Conservation (phyloP, 2,113 vertebrate species). For the Lates calcarifer region DNA sequence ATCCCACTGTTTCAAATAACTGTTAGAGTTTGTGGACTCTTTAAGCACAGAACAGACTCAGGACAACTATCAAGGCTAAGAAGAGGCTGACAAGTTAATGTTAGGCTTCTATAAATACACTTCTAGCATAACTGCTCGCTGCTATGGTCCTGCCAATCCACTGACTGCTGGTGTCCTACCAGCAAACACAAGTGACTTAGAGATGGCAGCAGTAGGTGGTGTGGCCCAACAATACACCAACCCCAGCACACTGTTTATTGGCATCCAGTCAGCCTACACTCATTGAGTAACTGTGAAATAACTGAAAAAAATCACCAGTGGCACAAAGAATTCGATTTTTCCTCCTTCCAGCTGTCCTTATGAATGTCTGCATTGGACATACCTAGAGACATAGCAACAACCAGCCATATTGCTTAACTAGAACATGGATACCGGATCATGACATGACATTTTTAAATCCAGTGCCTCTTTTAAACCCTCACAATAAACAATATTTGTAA, state of each 20-base stretch:
- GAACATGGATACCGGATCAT: too few relatives aligned
- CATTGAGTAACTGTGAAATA: too few relatives aligned
- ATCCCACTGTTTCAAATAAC: slow-evolving; percentile 21
- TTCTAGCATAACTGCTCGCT: neutral
- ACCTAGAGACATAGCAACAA: too few relatives aligned
- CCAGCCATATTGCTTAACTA: too few relatives aligned
- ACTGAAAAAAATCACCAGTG: too few relatives aligned
- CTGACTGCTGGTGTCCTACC: neutral
- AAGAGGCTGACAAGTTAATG: slow-evolving; percentile 29
- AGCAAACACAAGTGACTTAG: slow-evolving; percentile 1
- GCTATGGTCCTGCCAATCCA: neutral
- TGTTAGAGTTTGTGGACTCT: slow-evolving; percentile 35
- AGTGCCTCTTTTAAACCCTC: too few relatives aligned
- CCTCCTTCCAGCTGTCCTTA: too few relatives aligned
- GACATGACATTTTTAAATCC: too few relatives aligned
- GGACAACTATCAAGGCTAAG: slow-evolving; percentile 5
- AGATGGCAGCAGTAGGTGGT: neutral
- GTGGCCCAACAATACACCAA: neutral
- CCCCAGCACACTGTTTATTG: neutral
- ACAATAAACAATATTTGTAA: too few relatives aligned
- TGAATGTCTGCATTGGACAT: too few relatives aligned
- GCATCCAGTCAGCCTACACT: too few relatives aligned
- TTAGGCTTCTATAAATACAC: neutral
- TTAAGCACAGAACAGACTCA: slow-evolving; percentile 2
- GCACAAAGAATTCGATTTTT: too few relatives aligned